Evolutionary conservation across 1,140 invertebrate species (phyloP).

Genomic region (Macrostomum lignano): DNA sequence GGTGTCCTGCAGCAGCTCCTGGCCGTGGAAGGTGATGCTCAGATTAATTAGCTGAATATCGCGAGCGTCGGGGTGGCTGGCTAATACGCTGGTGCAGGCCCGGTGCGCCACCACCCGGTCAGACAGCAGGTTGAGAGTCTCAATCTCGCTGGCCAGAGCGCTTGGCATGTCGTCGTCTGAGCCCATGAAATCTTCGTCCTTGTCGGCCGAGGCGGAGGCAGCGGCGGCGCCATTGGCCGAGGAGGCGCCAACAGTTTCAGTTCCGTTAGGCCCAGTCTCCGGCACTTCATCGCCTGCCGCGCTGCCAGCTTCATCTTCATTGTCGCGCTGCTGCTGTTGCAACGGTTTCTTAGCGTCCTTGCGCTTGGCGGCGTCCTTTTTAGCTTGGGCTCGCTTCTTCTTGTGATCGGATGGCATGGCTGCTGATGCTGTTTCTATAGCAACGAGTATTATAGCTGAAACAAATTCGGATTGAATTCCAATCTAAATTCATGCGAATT

Average conservation of each 20-base stretch:
- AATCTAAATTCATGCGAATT: too few relatives aligned
- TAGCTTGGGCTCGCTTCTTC: not conserved
- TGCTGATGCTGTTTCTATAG: too few relatives aligned
- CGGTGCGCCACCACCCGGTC: conserved; percentile 64
- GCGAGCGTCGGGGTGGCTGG: conserved; percentile 66
- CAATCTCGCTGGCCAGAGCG: not conserved
- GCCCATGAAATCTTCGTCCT: conserved; percentile 4
- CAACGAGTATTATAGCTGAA: too few relatives aligned
- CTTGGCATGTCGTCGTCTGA: conserved; percentile 1
- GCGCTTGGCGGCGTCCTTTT: not conserved
- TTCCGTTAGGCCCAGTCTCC: too few relatives aligned
- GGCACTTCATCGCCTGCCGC: too few relatives aligned
- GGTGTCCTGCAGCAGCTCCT: conserved; percentile 74
- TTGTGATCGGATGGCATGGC: conserved; percentile 4
- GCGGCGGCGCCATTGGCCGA: not conserved
- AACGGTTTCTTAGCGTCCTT: too few relatives aligned
- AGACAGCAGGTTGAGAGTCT: conserved; percentile 2
- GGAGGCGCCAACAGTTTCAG: too few relatives aligned
- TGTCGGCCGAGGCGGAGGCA: too few relatives aligned
- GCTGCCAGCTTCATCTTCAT: too few relatives aligned
- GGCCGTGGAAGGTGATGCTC: conserved; percentile 87
- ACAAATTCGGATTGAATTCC: too few relatives aligned
- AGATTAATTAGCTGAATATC: conserved; percentile 90
- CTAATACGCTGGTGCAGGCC: conserved; percentile 68
- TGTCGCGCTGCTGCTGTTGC: too few relatives aligned